Percentiles rank a stretch among this genome's conserved stretches.
Evolutionary conservation across 2,888 invertebrate genomes (phyloP).

Genomic region (Diarsia brunnea): DNA sequence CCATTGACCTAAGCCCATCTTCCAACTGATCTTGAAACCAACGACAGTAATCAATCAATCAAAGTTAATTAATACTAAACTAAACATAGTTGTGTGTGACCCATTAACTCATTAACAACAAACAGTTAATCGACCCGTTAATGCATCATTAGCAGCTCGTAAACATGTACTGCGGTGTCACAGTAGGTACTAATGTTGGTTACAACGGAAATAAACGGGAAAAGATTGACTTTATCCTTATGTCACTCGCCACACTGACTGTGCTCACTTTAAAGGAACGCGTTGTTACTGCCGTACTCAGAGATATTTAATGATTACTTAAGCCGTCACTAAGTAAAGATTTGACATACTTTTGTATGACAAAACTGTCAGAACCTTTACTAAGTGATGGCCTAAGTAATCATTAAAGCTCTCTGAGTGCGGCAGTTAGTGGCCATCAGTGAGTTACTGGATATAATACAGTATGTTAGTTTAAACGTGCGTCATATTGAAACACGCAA

Average conservation of each 20-base stretch:
- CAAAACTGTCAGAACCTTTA: too few species aligned
- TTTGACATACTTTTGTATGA: too few species aligned
- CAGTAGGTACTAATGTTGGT: background rate
- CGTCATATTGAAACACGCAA: too few species aligned
- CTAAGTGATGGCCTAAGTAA: too few species aligned
- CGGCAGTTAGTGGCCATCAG: too few species aligned
- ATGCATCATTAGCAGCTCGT: conserved; percentile 14
- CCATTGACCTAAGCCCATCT: background rate
- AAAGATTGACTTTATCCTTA: background rate
- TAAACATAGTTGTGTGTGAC: conserved; percentile 17
- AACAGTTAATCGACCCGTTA: conserved; percentile 12
- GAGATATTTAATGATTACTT: too few species aligned
- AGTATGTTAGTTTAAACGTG: too few species aligned
- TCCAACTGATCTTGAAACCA: background rate
- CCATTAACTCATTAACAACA: conserved; percentile 11
- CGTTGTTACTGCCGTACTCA: too few species aligned
- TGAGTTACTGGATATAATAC: too few species aligned
- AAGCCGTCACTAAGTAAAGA: too few species aligned
- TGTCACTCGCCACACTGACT: background rate
- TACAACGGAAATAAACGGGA: conserved; percentile 9
- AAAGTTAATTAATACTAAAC: conserved; percentile 27
- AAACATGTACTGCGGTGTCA: conserved; percentile 10
- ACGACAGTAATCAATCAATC: conserved; percentile 24
- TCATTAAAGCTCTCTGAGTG: too few species aligned
- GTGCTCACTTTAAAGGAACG: background rate